Base-by-base conservation (phyloP, 2,113 vertebrate species). In the Carettochelys insculpta region DNA sequence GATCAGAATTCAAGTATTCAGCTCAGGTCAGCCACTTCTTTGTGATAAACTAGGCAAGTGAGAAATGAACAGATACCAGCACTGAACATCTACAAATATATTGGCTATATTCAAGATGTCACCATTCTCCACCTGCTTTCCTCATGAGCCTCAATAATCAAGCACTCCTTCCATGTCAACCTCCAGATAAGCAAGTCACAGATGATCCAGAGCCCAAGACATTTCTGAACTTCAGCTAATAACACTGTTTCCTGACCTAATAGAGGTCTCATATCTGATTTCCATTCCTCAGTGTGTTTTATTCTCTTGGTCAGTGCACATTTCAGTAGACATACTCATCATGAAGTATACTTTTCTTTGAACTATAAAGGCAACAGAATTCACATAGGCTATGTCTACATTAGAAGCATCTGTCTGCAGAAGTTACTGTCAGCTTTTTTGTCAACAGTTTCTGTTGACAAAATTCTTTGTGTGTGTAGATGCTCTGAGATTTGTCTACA, bases 271-370 rank as follows among this genome's bases (percentile, higher is more conserved):
- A 45, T 19, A 50, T 61, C 43, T 51, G 47, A 84, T 94, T 96
- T 93, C 88, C 95, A 91, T 85, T 81, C 48, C 51, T 22, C 81
- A 82, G 82, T 94, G 85, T 93, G 85, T 83, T 95, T 80, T 19
- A 79, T 81, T 7, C 92, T 94, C 88, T 34, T 11, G 0, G 93
- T 95, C 94, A 61, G 29, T 8, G 71, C 65, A 93, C 56, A 86
- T 34, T 86, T 68, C n/a, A 79, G n/a, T 27, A 17, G 48, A 29
- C 47, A 92, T 81, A 81, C 82, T 96, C 81, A 90, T 92, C 89
- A 52, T 71, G 80, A 95, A 95, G 94, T 34, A 95, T 1, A 76
- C 16, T 87, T 89, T 89, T 61, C 95, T 94, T 96, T 95, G 90
- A 95, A 92, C 86, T 93, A 1, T 17, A 92, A 92, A 80, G 80